These are phyloP conservation scores for Callocephalon fimbriatum DNA, from an alignment of 2,113 vertebrate species.

Conservation along the genomic window DNA sequence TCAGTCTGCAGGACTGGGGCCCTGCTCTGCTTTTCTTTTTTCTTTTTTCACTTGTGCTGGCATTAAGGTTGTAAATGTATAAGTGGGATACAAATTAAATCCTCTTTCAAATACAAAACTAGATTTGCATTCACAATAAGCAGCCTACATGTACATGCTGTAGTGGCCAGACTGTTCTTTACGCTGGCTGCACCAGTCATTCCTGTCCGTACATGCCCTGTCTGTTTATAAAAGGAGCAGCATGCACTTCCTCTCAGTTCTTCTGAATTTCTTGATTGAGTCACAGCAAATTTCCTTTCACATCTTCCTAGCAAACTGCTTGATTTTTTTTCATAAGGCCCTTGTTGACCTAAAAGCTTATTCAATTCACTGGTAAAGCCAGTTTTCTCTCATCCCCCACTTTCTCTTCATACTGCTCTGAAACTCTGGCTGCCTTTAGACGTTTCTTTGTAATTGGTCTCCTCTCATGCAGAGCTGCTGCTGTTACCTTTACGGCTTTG, in stretches of 20 bases:
- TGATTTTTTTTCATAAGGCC: neutral
- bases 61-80: neutral
- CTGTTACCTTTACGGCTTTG: neutral
- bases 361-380: neutral
- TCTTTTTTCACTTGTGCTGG: neutral
- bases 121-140: neutral
- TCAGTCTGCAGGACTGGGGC: neutral
- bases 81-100: neutral
- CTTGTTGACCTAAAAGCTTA: neutral
- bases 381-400: neutral
- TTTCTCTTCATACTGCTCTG: neutral
- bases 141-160: neutral
- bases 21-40: neutral
- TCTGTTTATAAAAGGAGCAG: neutral
- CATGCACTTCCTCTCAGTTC: neutral
- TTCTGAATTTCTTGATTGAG: neutral
- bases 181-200: neutral
- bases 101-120: neutral
- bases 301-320: neutral
- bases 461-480: neutral
- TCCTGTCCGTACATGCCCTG: accelerated
- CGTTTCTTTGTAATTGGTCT: neutral
- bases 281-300: neutral
- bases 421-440: neutral
- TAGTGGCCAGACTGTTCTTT: neutral